Evolutionary conservation across 2,113 vertebrate genomes (phyloP), one percentile per base, ranked within the genome.

Genomic region (Pteronura brasiliensis): DNA sequence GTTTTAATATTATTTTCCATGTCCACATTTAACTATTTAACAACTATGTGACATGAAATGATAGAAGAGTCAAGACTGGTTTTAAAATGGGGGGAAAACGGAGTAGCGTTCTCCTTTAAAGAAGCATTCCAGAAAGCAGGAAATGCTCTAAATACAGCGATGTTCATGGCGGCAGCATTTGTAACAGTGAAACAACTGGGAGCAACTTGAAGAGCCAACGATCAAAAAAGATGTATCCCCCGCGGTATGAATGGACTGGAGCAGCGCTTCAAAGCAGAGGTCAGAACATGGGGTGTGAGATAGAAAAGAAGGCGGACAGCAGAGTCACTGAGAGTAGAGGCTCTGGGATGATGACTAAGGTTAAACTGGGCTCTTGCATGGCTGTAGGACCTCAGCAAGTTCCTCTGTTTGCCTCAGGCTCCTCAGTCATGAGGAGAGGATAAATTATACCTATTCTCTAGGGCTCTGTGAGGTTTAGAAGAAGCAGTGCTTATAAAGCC

Each of bases 11-110:
- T 84, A 93, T 84, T 98, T 76, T 12, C 27, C 29, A 44, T 39
- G 6, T 39, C 23, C 13, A 67, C 61, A 87, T 52, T 83, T 92
- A 57, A 29, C 72, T 83, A 12, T 67, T 59, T 92, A 72, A 72
- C 21, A 94, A 65, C 6, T 79, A 5, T 49, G 29, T 77, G 36
- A 74, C 29, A 87, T 27, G 15, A 89, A 82, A 36, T 29, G 57
- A 85, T 13, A 94, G 83, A 95, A 94, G 52, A 95, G 85, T 93
- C 34, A 95, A 87, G 84, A 79, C 65, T 52, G 52, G 67, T 77
- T 92, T 82, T 86, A 92, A 95, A 83, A 69, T 31, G 39, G 61
- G 31, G 25, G 31, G 18, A 39, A 74, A 89, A 57, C 42, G 39
- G 63, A 59, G 44, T 42, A 77, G 57, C 76, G 42, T 0, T 34